Base-by-base conservation (phyloP, 2,113 vertebrate genomes). In the Microtus richardsoni region DNA sequence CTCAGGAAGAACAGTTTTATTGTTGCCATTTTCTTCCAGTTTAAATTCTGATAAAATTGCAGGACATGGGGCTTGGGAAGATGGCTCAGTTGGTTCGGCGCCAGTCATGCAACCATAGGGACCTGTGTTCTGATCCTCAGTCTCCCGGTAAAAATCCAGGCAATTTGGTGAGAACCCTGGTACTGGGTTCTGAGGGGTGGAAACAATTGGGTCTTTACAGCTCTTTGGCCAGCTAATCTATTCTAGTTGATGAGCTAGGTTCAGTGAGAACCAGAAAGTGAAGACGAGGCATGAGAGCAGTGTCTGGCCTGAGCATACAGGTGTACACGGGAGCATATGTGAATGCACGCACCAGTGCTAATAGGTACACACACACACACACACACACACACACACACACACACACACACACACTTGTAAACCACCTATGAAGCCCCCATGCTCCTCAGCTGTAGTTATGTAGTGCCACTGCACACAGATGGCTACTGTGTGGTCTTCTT, bases 401-500 rank as follows among this genome's bases (percentile, higher is more conserved):
- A 44, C 73, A 44, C 73, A 24, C 41, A 49, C 26, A 33, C 71
- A 73, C 71, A 39, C n/a, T 8, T 8, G 7, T 3, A 60, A 60
- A 30, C 41, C n/a, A 83, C n/a, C 28, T 16, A 44, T 41, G 36
- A 2, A 14, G 14, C 2, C 36, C 21, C 26, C 11, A 0, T 12
- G 7, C 3, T 28, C 28, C 9, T 24, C 24, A 8, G 0, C 7
- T 39, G 16, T 1, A 39, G 8, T 33, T 8, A 7, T 28, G 13
- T 8, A n/a, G 7, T 7, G 16, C 17, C 17, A 9, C 0, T 33
- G 54, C 7, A 14, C n/a, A 71, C 0, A 0, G 16, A 22, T 0
- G 0, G 19, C 19, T 5, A 0, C 7, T 0, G 1, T 2, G 10
- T 11, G 2, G 41, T 36, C 10, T 39, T 7, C 12, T 0, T 8